These are phyloP conservation scores for Atrina japonica DNA, from an alignment of 2,888 invertebrate species.

Conservation along the genomic window DNA sequence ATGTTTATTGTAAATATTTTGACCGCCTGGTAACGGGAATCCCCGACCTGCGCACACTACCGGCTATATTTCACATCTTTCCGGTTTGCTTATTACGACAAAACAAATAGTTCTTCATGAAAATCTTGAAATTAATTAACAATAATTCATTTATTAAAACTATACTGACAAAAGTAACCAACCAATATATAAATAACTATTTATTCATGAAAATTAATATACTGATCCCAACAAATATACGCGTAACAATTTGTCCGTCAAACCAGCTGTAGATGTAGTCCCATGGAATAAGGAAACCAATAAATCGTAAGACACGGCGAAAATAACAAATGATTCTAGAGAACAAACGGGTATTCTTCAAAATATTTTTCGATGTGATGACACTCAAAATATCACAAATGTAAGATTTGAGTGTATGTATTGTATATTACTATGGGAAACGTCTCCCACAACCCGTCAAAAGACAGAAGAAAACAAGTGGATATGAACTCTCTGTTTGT, in stretches of 20 bases:
- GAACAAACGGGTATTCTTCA: neutral
- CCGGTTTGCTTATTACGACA: slow-evolving; percentile 48
- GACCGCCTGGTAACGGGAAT: slow-evolving; percentile 68
- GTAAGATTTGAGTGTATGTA: no score
- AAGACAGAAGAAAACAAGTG: no score
- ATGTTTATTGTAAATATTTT: slow-evolving; percentile 27
- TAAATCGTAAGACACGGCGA: slow-evolving; percentile 7
- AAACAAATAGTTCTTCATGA: slow-evolving; percentile 21
- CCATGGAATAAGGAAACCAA: slow-evolving; percentile 27
- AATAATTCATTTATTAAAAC: no score
- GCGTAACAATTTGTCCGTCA: slow-evolving; percentile 43
- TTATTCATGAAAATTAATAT: no score
- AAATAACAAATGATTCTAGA: slow-evolving; percentile 17
- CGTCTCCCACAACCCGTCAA: no score
- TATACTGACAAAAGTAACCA: no score
- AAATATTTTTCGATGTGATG: no score
- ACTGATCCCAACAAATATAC: neutral
- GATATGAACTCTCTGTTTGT: no score
- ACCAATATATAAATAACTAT: neutral
- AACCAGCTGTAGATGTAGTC: slow-evolving; percentile 41
- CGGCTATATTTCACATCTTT: slow-evolving; percentile 54
- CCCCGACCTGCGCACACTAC: slow-evolving; percentile 69
- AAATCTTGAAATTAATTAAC: no score
- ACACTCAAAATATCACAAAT: no score
- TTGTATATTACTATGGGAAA: no score